Evolutionary conservation across 2,888 invertebrate species (phyloP).

Genomic region (Ochropleura plecta): DNA sequence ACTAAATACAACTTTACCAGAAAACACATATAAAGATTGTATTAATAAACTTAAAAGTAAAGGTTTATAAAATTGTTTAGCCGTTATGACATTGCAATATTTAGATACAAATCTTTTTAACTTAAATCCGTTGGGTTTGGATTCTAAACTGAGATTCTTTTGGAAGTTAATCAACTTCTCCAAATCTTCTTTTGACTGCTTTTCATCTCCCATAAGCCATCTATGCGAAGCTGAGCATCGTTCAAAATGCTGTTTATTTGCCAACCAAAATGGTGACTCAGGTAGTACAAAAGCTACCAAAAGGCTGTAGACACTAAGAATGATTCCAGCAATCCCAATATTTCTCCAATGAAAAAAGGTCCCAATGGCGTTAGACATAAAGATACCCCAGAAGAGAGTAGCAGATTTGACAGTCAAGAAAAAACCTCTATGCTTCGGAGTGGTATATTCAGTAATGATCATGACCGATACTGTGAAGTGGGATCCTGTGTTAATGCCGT

Average conservation of each 20-base stretch:
- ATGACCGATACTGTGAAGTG: conserved; percentile 55
- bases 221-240: conserved; percentile 54
- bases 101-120: conserved; percentile 31
- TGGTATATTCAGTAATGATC: conserved; percentile 54
- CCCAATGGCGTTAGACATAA: conserved; percentile 69
- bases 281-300: conserved; percentile 63
- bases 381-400: conserved; percentile 56
- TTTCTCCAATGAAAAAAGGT: conserved; percentile 71
- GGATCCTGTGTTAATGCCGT: conserved; percentile 55
- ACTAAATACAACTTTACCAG: conserved; percentile 55
- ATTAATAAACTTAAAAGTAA: conserved; percentile 39
- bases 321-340: conserved; percentile 66
- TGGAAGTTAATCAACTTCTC: conserved; percentile 46
- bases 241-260: conserved; percentile 40
- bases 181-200: conserved; percentile 49
- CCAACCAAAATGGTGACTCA: conserved; percentile 72
- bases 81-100: conserved; percentile 34
- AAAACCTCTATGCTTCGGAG: conserved; percentile 59
- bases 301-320: conserved; percentile 57
- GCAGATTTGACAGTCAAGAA: conserved; percentile 66
- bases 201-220: conserved; percentile 61
- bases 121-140: neutral
- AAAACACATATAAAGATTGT: conserved; percentile 46
- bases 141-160: neutral
- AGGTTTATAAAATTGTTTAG: conserved; percentile 51